Percentiles rank a stretch among this genome's conserved stretches.
phyloP scores from a whole-genome alignment of 2,797 vertebrate species.

The Eidolon dupreanum region DNA sequence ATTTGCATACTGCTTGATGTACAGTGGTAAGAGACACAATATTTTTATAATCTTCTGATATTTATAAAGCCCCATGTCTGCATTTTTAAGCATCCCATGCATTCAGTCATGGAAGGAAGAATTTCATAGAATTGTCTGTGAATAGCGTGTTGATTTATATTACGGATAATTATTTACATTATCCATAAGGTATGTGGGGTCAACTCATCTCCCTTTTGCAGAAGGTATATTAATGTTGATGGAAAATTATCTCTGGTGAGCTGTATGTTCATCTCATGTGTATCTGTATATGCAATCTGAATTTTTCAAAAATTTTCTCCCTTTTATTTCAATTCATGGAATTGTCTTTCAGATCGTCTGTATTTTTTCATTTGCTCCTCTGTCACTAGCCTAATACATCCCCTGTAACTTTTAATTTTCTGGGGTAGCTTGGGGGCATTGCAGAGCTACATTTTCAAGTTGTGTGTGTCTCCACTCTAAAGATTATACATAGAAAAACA shows the following conservation, averaged over 20 bases:
- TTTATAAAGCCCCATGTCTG: background rate
- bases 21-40: background rate
- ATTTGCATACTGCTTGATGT: background rate
- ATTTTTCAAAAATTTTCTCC: background rate
- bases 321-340: background rate
- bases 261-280: background rate
- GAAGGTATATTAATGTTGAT: background rate
- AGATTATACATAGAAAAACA: fast-evolving
- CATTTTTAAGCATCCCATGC: background rate
- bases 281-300: background rate
- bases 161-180: background rate
- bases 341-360: background rate
- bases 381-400: background rate
- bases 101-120: background rate
- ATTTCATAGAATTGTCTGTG: background rate
- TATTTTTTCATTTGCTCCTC: background rate
- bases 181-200: background rate
- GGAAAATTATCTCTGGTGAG: background rate
- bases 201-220: background rate
- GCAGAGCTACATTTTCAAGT: background rate
- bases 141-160: background rate
- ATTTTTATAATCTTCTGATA: background rate
- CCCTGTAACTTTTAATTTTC: background rate
- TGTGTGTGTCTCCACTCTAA: background rate
- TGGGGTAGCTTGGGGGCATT: fast-evolving